Base-by-base conservation (phyloP, 2,113 vertebrate genomes). In the Amphiprion ocellaris region DNA sequence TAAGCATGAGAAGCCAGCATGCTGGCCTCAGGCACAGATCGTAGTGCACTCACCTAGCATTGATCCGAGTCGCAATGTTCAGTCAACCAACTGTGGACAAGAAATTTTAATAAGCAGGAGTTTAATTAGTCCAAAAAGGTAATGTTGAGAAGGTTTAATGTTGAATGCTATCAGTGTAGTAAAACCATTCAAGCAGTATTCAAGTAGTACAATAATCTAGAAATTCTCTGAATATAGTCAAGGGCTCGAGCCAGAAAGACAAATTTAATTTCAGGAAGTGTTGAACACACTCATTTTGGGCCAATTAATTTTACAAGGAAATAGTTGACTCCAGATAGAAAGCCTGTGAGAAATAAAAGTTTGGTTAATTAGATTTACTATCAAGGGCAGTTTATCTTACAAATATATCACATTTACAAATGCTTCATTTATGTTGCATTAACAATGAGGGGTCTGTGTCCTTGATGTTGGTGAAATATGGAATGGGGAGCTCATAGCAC, bases 291-390 rank as follows among this genome's bases (percentile, higher is more conserved):
- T 81, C 19, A 78, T 83, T 80, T 74, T 77, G 52, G 74, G 28
- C 52, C 61, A 79, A 83, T 84, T 89, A 76, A 82, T 86, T 87
- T 60, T 46, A 74, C 17, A 1, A 66, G 65, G 60, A 78, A 72
- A 83, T 50, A 23, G 62, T 63, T 83, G 79, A 75, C 68, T 86
- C 55, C 75, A 75, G 60, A 84, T 49, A 50, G 67, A 74, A 67
- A 74, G 44, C 71, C 77, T 58, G 17, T 23, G 62, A 79, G 73
- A 84, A 86, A 87, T 80, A 82, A 76, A 90, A 76, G 82, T 87
- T 92, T 81, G 49, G 63, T 76, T 89, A 87, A 87, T 87, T 83
- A 71, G 77, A 89, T 85, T 84, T 84, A 76, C 68, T 55, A 87
- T 76, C 77, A 87, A 84, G 81, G 85, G 73, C 82, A 80, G 76